Base-by-base conservation (phyloP, 2,113 vertebrate genomes). In the Poeciliopsis occidentalis region DNA sequence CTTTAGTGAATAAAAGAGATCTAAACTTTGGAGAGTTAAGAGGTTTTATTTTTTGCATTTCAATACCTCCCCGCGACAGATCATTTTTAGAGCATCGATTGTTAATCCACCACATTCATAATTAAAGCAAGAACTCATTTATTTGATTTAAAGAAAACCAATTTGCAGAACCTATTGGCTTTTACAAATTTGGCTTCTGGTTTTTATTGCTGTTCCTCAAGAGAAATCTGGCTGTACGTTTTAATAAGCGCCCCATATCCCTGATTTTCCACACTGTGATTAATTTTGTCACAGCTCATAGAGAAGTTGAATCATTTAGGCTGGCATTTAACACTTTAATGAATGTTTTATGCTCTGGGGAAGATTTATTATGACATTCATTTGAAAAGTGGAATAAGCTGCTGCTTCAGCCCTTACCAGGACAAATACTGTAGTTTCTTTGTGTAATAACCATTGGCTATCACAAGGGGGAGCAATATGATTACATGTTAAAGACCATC, bases 91-190 rank as follows among this genome's bases (percentile, higher is more conserved):
- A 30, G 73, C 34, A 54, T 54, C 81, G 80, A 91, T 75, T 71
- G 71, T 84, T 91, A 89, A 92, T 92, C 82, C 80, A 4, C 19
- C 51, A 12, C 73, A 86, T 90, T 90, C 73, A 72, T 92, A 79
- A 84, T 86, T 88, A 81, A 78, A 84, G 88, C 79, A 69, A 83
- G 71, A 91, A 81, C 32, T 83, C 85, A 73, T 87, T 85, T 87
- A 81, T 84, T 87, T 74, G 71, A 79, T 83, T 72, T 82, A 76
- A 92, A 89, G 47, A 73, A 32, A 61, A 44, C 65, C 82, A 89
- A 91, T 93, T 89, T 88, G 87, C 74, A 71, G 63, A 85, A 88
- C 74, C 88, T 84, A 88, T 87, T 85, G 76, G 76, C 77, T 83
- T 69, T 88, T 91, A 80, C 67, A 82, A 77, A 84, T 81, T 76